Evolutionary conservation across 2,113 vertebrate genomes (phyloP).

Genomic region (Arizona elegans): DNA sequence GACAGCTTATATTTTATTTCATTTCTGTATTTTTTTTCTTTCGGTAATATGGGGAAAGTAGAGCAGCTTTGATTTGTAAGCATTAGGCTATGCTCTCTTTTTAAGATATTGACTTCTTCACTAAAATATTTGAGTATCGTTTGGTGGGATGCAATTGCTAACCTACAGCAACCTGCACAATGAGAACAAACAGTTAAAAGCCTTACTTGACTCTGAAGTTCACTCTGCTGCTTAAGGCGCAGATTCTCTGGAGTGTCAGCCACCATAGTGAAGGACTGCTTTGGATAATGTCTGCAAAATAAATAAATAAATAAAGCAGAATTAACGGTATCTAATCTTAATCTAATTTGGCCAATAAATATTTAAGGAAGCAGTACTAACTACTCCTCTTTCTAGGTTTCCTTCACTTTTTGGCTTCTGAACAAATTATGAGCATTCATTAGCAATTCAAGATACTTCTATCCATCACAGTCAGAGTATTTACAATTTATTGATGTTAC

Average conservation of each 20-base stretch:
- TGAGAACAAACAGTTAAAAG: accelerated
- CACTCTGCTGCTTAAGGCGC: slow-evolving; percentile 94
- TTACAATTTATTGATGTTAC: not conserved
- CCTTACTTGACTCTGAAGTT: slow-evolving; percentile 94
- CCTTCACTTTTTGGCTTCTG: not conserved
- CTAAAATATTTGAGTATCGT: not conserved
- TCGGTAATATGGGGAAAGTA: not conserved
- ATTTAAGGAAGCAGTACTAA: not conserved
- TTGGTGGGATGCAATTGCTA: accelerated
- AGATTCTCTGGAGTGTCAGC: slow-evolving; percentile 96
- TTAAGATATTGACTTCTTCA: not conserved
- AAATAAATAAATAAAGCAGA: not conserved
- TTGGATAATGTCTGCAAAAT: slow-evolving; percentile 90
- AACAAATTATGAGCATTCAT: not conserved
- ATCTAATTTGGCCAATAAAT: not conserved
- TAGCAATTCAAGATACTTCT: not conserved
- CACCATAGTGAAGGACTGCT: slow-evolving; percentile 92
- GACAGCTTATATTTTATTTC: slow-evolving; percentile 1
- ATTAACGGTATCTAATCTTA: not conserved
- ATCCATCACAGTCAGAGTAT: not conserved
- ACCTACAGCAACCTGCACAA: accelerated
- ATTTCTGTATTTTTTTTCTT: slow-evolving; percentile 7
- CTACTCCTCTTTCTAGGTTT: not conserved
- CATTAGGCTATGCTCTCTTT: not conserved
- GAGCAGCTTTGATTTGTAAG: not conserved